A percentile compares a stretch with the other conserved stretches of the same genome.
Conservation (phyloP, 2,113 vertebrate genomes). For the Dasypus novemcinctus region DNA sequence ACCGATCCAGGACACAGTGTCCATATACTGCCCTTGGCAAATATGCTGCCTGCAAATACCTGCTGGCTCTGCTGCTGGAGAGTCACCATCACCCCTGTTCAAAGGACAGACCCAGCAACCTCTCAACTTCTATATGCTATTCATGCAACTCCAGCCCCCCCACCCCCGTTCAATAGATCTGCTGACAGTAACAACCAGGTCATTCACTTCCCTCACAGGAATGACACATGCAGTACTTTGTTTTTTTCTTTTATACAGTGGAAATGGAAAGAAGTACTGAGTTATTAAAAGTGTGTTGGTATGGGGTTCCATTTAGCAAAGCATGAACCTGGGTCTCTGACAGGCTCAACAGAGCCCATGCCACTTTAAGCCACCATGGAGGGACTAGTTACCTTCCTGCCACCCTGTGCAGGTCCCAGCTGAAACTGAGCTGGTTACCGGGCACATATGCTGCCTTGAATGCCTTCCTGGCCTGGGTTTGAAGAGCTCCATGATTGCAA, state of each 20-base stretch:
- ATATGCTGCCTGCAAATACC: not conserved
- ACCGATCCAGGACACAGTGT: not conserved
- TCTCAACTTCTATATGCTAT: not conserved
- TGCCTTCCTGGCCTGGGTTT: not conserved
- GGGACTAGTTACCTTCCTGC: not conserved
- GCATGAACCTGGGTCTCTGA: not conserved
- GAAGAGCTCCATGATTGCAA: not conserved
- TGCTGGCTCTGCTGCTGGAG: not conserved
- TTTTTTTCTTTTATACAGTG: not conserved
- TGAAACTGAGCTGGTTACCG: not conserved
- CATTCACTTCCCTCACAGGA: not conserved
- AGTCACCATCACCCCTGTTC: not conserved
- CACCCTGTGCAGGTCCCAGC: not conserved
- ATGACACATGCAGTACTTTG: not conserved
- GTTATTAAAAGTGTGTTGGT: not conserved
- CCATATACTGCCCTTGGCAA: not conserved
- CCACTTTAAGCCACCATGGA: not conserved
- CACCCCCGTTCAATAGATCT: not conserved
- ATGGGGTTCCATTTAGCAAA: not conserved
- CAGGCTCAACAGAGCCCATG: not conserved
- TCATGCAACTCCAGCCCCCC: not conserved
- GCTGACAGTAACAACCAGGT: not conserved
- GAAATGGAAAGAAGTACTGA: slow-evolving; percentile 16
- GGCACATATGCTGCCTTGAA: not conserved
- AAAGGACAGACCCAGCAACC: not conserved